Conservation (phyloP, 2,797 vertebrate genomes). For the Gymnothorax reevesii region DNA sequence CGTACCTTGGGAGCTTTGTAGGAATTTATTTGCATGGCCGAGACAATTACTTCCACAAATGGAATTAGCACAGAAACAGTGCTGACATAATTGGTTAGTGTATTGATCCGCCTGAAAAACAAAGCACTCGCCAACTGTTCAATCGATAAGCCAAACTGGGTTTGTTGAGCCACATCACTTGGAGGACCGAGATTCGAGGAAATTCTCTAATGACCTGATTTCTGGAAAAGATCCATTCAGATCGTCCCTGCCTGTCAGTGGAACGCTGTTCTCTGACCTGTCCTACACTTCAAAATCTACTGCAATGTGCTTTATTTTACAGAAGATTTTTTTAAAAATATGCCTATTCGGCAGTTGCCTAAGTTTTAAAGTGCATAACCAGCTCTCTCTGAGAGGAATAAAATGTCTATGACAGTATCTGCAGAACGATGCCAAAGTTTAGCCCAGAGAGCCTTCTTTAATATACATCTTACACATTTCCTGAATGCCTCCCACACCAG, state of each 20-base stretch:
- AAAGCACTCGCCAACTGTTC: not conserved
- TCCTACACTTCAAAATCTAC: not conserved
- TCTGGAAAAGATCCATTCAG: not conserved
- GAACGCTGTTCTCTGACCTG: not conserved
- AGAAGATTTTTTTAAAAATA: not conserved
- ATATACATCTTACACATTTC: not conserved
- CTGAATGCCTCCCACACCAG: not conserved
- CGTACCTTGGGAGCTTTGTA: not conserved
- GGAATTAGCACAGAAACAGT: conserved; percentile 6
- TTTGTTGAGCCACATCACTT: not conserved
- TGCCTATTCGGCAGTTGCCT: not conserved
- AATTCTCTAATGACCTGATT: not conserved
- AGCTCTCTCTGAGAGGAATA: not conserved
- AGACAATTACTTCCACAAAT: conserved; percentile 1
- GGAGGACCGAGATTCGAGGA: not conserved
- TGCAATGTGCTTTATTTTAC: not conserved
- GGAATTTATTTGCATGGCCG: not conserved
- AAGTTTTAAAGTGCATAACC: not conserved
- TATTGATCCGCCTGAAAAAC: not conserved
- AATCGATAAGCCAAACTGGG: conserved; percentile 9
- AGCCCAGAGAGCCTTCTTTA: not conserved
- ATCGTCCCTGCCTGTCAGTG: not conserved
- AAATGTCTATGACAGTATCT: not conserved
- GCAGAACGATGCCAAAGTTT: not conserved
- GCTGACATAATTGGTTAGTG: conserved; percentile 13